Base-by-base conservation (phyloP, 2,113 vertebrate species). In the Dolichotis patagonum region DNA sequence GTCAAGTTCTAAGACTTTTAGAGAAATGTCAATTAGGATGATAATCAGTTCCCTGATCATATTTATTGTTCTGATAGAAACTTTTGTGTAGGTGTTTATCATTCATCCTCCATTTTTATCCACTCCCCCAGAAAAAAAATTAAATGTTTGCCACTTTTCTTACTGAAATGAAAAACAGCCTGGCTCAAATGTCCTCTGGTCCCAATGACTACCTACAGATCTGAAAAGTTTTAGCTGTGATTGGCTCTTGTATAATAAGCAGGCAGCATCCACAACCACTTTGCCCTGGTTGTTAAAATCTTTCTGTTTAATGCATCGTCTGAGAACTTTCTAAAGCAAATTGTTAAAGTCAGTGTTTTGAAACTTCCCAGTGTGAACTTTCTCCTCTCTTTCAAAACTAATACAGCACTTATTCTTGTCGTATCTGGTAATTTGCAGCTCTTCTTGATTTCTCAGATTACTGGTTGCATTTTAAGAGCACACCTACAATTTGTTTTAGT, bases 151-250 rank as follows among this genome's bases (percentile, higher is more conserved):
- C 60, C 93, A 90, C 2, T 88, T 52, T 35, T 38, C 8, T 87
- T 69, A 54, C 24, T 91, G 49, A 90, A 83, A 80, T 62, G 86
- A 88, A 58, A 92, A 32, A 71, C 14, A 60, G 54, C 16, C 4
- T 3, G 46, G 19, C 35, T 96, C 46, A 92, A 24, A 86, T 26
- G 90, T 32, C 54, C 84, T 91, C 86, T 89, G 52, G 89, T 96
- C 71, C 54, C 60, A 83, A 52, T 77, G 62, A 67, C 38, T 73
- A 6, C 41, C 11, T 52, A 63, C 35, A 96, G 49, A 58, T 22
- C 32, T 3, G 38, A 30, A 43, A 41, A 56, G 2, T 67, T 77
- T 38, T 1, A 56, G 8, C 62, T 84, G 28, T 73, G 84, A 62
- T 38, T 60, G 38, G 0, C 38, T 87, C 67, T 71, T 80, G 38